Evolutionary conservation across 2,888 invertebrate genomes (phyloP).

Genomic region (Biston stratarius): DNA sequence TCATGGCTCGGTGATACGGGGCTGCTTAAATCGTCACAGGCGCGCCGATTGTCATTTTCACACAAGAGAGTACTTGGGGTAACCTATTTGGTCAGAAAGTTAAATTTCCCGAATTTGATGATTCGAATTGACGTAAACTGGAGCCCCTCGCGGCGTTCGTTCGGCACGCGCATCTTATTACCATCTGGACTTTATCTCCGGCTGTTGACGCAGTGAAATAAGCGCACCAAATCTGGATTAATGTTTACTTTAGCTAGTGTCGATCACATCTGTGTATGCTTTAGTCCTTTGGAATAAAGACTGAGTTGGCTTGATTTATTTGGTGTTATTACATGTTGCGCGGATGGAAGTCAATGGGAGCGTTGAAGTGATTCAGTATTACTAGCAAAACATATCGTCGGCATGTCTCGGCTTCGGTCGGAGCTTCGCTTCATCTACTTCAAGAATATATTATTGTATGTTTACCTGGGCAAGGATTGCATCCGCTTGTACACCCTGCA

Average conservation of each 20-base stretch:
- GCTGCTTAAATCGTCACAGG: no score
- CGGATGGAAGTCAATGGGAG: not conserved
- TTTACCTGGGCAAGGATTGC: no score
- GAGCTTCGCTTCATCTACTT: no score
- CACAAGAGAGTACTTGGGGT: no score
- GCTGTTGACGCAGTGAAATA: conserved; percentile 34
- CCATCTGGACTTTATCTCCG: conserved; percentile 28
- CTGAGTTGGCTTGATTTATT: conserved; percentile 5
- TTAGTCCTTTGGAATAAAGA: conserved; percentile 18
- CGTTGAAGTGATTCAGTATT: not conserved
- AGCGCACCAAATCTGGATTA: conserved; percentile 30
- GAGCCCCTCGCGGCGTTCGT: not conserved
- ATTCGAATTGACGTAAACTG: no score
- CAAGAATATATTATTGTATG: no score
- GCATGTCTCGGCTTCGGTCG: not conserved
- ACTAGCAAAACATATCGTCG: not conserved
- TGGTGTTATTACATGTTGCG: not conserved
- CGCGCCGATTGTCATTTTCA: no score
- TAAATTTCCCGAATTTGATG: no score
- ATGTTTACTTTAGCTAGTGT: conserved; percentile 38
- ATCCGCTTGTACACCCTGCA: no score
- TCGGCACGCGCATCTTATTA: conserved; percentile 29
- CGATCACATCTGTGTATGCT: conserved; percentile 6
- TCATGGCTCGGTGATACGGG: no score
- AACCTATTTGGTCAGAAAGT: no score